Evolutionary conservation across 2,113 vertebrate species (phyloP).

Genomic region (Myrmecophaga tridactyla): DNA sequence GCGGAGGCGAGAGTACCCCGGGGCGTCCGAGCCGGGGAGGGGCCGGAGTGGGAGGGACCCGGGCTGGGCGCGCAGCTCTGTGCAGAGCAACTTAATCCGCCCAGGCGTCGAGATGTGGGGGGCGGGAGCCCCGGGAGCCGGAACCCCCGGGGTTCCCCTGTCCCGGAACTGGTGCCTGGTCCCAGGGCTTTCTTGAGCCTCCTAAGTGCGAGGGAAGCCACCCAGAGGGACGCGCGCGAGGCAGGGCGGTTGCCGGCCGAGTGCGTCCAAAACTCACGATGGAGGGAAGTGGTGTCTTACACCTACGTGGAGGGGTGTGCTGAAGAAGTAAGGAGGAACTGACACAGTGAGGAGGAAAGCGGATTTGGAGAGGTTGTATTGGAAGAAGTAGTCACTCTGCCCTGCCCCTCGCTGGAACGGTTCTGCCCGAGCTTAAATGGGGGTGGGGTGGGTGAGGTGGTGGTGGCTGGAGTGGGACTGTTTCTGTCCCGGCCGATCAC

Average conservation of each 20-base stretch:
- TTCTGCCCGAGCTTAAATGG: conserved; percentile 21
- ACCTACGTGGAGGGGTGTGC: neutral
- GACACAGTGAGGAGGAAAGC: neutral
- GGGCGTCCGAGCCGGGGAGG: neutral
- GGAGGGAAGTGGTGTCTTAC: neutral
- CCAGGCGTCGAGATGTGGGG: neutral
- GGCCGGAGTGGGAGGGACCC: conserved; percentile 31
- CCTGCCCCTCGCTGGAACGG: neutral
- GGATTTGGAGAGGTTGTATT: neutral
- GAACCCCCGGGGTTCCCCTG: conserved; percentile 38
- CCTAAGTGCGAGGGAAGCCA: conserved; percentile 15
- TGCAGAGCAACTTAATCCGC: conserved; percentile 38
- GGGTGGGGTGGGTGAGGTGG: too few relatives aligned
- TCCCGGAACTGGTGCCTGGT: neutral
- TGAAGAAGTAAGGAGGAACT: neutral
- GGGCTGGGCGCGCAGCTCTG: neutral
- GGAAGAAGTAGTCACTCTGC: neutral
- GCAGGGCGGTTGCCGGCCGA: neutral
- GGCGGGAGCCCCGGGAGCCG: neutral
- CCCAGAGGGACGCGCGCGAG: neutral
- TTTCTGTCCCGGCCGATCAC: neutral
- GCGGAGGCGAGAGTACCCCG: neutral
- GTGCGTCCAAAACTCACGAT: neutral
- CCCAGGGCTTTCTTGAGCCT: conserved; percentile 20
- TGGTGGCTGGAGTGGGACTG: neutral